These are phyloP conservation scores for Gnathonemus longibarbis DNA, from an alignment of 2,113 vertebrate species.

Conservation along the genomic window DNA sequence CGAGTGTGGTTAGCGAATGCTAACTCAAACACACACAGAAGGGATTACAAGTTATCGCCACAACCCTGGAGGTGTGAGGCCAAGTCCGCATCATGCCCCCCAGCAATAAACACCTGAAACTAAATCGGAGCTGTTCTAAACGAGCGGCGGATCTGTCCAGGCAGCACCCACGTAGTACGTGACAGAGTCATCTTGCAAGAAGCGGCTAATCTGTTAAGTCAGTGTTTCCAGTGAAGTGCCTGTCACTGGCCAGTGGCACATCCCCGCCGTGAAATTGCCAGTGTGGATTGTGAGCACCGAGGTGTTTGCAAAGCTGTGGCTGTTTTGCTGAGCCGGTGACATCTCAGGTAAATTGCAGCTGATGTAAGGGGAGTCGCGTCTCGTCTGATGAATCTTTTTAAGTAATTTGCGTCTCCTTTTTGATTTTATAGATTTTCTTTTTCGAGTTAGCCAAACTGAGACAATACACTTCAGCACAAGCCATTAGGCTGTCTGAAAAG, in stretches of 20 bases:
- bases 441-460: slow-evolving; percentile 35
- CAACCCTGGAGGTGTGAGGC: background rate
- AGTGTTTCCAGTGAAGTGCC: background rate
- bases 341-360: slow-evolving; percentile 22
- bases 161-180: background rate
- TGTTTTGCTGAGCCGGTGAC: slow-evolving; percentile 16
- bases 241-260: background rate
- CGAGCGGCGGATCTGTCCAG: background rate
- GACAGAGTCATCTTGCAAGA: background rate
- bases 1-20: background rate
- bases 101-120: background rate
- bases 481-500: slow-evolving; percentile 35
- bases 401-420: slow-evolving; percentile 28
- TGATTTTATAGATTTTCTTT: slow-evolving; percentile 32
- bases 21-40: background rate
- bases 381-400: slow-evolving; percentile 29
- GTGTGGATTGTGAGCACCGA: background rate
- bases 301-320: slow-evolving; percentile 13
- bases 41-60: background rate
- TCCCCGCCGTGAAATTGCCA: background rate
- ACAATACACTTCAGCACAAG: slow-evolving; percentile 35
- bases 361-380: slow-evolving; percentile 29
- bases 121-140: background rate
- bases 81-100: background rate
- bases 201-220: background rate